Evolutionary conservation across 2,113 vertebrate genomes (phyloP), one percentile per base, ranked within the genome.

Genomic region (Pavo muticus): DNA sequence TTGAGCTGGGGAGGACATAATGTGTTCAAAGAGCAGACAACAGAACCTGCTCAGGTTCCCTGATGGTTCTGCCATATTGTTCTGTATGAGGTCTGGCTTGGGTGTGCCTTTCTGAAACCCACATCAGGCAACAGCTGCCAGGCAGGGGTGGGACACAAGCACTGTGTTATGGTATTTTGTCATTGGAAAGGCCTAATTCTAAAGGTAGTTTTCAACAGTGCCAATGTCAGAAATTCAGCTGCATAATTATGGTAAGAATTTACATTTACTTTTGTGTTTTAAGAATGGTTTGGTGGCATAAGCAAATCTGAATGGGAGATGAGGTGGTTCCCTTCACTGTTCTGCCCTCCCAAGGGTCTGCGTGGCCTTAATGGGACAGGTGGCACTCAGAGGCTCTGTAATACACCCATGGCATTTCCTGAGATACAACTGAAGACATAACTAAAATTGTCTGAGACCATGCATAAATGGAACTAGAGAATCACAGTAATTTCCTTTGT

Each of bases 121-220:
- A 15, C 5, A 4, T 65, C 50, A 69, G 8, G 25, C 76, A n/a
- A 61, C 18, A 52, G n/a, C 19, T 84, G 30, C 14, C 29, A 39
- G 0, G 1, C 8, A 76, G 35, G 19, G 11, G 45, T 80, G 8
- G 2, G 15, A 3, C 32, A 65, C 4, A 50, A 45, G 6, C 40
- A 48, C 37, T 20, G n/a, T 2, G 18, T 44, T 27, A 37, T n/a
- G 18, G 14, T 17, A 25, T 48, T 29, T 9, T 50, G 12, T 52
- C 57, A 78, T 76, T 76, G 24, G 6, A 23, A 69, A 77, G 11
- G 20, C 39, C 20, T 85, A 56, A 69, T 78, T 70, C 24, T 74
- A 50, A 50, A 75, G 15, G 14, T 44, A 6, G 1, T 48, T 77
- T 77, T 52, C 16, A 59, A 54, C 18, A 42, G 11, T 42, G 23